Base-by-base conservation (phyloP, 2,888 invertebrate species). In the Hirtodrosophila histrioides region DNA sequence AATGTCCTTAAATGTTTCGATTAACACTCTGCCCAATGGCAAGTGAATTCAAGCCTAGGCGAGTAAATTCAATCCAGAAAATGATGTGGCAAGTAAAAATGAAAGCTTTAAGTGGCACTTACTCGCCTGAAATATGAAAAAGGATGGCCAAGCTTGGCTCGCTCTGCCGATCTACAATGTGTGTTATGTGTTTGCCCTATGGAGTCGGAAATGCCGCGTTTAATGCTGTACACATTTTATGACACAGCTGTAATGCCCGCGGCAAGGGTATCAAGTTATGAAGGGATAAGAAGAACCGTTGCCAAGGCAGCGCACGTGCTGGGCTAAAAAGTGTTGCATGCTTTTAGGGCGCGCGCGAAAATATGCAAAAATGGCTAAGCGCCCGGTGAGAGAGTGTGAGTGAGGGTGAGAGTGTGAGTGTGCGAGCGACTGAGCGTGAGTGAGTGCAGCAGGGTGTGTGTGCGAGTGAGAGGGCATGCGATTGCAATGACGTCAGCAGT, bases 281-380 rank as follows among this genome's bases (percentile, higher is more conserved):
- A 36, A 11, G n/a, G 4, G 43, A 56, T 54, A 49, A 63, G 40
- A 40, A 63, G 35, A 63, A 51, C 29, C 43, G 74, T 69, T 73
- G 65, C 58, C 60, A 69, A 69, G 72, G 60, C 72, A 73, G 69
- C 64, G 74, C 69, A 74, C 74, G 72, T 74, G 74, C 65, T 62
- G 43, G 53, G 23, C 62, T 37, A 51, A 75, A 82, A 79, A 74
- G 67, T 68, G 79, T 77, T 79, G 83, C 78, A 79, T 76, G 66
- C 79, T 82, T 82, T 73, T 64, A 61, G 79, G 82, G 60, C 64
- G 57, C 57, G 58, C 73, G 46, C 66, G 65, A 78, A 78, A 79
- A 78, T 74, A 82, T 78, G 56, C 79, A 78, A 76, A 73, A 64
- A 66, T 72, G 73, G 62, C 56, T 61, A 64, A 61, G 51, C 43